These are phyloP conservation scores for Mobula hypostoma DNA, from an alignment of 2,113 vertebrate genomes.

Conservation along the genomic window DNA sequence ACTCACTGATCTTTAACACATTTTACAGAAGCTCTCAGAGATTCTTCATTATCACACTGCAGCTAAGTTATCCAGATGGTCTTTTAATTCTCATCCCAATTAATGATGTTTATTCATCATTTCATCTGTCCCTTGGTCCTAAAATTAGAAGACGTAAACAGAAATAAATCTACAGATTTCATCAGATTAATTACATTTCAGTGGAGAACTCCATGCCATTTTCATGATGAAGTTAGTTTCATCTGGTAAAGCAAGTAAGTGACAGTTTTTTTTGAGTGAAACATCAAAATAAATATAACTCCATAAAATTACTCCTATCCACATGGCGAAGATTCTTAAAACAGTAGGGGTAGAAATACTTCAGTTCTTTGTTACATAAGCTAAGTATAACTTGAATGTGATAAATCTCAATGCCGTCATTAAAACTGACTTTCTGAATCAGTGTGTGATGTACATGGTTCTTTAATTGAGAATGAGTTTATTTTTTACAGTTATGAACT, in stretches of 20 bases:
- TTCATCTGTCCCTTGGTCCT: not conserved
- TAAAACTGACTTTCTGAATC: no score
- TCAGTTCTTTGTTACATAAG: no score
- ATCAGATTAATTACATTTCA: conserved; percentile 11
- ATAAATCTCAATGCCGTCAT: no score
- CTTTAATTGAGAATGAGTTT: no score
- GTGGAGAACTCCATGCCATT: not conserved
- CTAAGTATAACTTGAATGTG: no score
- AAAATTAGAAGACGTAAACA: conserved; percentile 23
- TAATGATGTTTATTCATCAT: conserved; percentile 28
- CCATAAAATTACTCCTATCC: not conserved
- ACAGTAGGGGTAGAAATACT: no score
- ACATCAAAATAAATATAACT: not conserved
- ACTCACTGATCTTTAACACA: not conserved
- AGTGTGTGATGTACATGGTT: no score
- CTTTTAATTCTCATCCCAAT: conserved; percentile 30
- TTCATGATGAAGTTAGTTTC: not conserved
- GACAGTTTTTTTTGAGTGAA: not conserved
- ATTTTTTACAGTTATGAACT: not conserved
- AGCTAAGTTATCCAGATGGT: conserved; percentile 19
- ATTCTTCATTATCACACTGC: not conserved
- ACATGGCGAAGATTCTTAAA: not conserved
- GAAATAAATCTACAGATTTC: not conserved
- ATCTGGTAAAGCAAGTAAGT: not conserved
- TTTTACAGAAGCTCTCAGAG: not conserved